Percentiles rank a stretch among this genome's conserved stretches.
Evolutionary conservation across 2,888 invertebrate genomes (phyloP).

Genomic region (Epirrhoe alternata): DNA sequence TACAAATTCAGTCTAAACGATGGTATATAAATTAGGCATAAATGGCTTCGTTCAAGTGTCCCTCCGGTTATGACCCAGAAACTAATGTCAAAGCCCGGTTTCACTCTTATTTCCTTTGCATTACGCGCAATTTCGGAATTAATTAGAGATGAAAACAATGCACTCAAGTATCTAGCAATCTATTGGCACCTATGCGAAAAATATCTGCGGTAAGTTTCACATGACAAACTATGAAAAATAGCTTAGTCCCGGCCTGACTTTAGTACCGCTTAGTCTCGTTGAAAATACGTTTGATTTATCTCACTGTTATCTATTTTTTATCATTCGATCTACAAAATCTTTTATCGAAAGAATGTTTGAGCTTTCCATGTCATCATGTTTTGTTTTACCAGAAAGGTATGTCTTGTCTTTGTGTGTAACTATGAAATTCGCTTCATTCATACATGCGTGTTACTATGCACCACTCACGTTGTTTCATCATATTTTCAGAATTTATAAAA

Average conservation of each 20-base stretch:
- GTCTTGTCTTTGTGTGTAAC: conserved; percentile 44
- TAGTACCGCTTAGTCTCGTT: conserved; percentile 43
- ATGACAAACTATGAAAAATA: conserved; percentile 3
- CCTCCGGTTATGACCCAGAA: conserved; percentile 77
- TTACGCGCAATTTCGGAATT: conserved; percentile 57
- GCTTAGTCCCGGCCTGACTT: conserved; percentile 39
- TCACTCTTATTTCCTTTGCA: conserved; percentile 66
- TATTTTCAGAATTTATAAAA: neutral
- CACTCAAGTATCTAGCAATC: conserved; percentile 32
- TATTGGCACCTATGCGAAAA: conserved; percentile 23
- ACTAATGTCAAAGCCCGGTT: conserved; percentile 82
- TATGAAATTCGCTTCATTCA: conserved; percentile 24
- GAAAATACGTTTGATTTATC: conserved; percentile 65
- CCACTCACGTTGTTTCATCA: conserved; percentile 12
- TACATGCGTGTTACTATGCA: conserved; percentile 25
- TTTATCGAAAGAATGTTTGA: conserved; percentile 55
- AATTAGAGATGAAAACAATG: conserved; percentile 39
- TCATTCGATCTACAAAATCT: conserved; percentile 69
- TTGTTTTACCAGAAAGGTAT: conserved; percentile 76
- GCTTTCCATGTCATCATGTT: conserved; percentile 62
- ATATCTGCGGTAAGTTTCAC: conserved; percentile 43
- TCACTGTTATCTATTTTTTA: conserved; percentile 74
- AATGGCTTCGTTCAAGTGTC: conserved; percentile 62
- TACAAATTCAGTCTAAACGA: conserved; percentile 35
- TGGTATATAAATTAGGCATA: conserved; percentile 44